Evolutionary conservation across 2,888 invertebrate genomes (phyloP), one percentile per base, ranked within the genome.

Genomic region (Diloba caeruleocephala): DNA sequence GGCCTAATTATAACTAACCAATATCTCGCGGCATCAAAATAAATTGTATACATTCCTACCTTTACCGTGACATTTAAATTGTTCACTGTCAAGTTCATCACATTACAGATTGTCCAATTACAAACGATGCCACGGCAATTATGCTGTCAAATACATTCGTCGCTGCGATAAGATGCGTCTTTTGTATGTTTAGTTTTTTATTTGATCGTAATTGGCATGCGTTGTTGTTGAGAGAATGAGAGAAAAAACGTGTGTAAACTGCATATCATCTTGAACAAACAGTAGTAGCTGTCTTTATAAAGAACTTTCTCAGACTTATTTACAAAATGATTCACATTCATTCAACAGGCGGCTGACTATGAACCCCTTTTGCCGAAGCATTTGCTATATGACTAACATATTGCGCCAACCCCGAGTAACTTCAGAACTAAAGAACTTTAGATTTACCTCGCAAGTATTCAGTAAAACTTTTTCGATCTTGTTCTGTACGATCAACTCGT

Each of bases 11-110:
- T n/a, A n/a, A n/a, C n/a, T n/a, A n/a, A n/a, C n/a, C n/a, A n/a
- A n/a, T n/a, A n/a, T n/a, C n/a, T n/a, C n/a, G n/a, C n/a, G n/a
- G n/a, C n/a, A 21, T 4, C 21, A 2, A 21, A 21, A 21, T 7
- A 21, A 2, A 21, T 2, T n/a, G n/a, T 7, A 21, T 5, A 21
- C 21, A 4, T 26, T 5, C 10, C 9, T 37, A 13, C 3, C 36
- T 9, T 23, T 6, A n/a, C 25, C n/a, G 9, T n/a, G 23, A 12
- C 10, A 17, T 33, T 14, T 10, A 28, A 12, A 28, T 8, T 7
- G 4, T 14, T 59, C 31, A 60, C 60, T 66, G 62, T 36, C 62
- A 66, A 60, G 61, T 45, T 59, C 66, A 52, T 21, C 23, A 41
- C 13, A 33, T 31, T 33, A 34, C 31, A 53, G 25, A 36, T 31